Conservation (phyloP, 2,888 invertebrate genomes). For the Ephialtes manifestator region DNA sequence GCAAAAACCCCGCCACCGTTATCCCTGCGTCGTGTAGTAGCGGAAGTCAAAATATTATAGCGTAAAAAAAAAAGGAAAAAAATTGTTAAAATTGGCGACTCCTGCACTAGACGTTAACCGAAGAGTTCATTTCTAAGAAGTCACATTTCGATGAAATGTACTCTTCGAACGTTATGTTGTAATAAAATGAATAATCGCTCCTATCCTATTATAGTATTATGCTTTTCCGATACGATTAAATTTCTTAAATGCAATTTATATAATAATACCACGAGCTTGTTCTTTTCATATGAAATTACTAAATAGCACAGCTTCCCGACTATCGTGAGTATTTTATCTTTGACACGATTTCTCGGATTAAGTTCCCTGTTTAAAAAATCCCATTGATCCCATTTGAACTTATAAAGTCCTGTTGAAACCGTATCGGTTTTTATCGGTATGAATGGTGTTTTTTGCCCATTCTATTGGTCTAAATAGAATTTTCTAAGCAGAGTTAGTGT, state of each 20-base stretch:
- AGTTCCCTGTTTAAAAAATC: too few species aligned
- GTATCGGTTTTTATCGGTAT: too few species aligned
- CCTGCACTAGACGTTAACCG: constrained; percentile 66
- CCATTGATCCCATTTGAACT: too few species aligned
- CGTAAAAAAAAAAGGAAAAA: constrained; percentile 28
- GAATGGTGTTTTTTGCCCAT: too few species aligned
- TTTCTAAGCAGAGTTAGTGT: too few species aligned
- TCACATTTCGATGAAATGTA: constrained; percentile 43
- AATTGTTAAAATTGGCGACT: constrained; percentile 44
- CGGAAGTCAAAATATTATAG: constrained; percentile 55
- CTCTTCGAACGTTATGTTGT: constrained; percentile 54
- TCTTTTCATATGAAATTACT: constrained; percentile 15
- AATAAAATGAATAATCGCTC: constrained; percentile 1
- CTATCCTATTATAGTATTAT: constrained; percentile 7
- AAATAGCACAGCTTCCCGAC: constrained; percentile 20
- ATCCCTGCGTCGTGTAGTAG: constrained; percentile 64
- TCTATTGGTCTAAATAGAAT: too few species aligned
- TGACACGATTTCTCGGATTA: constrained; percentile 1
- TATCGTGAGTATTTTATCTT: constrained; percentile 25
- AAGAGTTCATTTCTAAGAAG: constrained; percentile 61
- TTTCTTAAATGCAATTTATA: constrained; percentile 40
- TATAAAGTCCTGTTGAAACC: too few species aligned
- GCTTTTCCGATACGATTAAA: constrained; percentile 30
- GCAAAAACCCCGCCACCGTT: constrained; percentile 59
- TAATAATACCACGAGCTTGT: constrained; percentile 37